Base-by-base conservation (phyloP, 2,113 vertebrate genomes). In the Anolis carolinensis region DNA sequence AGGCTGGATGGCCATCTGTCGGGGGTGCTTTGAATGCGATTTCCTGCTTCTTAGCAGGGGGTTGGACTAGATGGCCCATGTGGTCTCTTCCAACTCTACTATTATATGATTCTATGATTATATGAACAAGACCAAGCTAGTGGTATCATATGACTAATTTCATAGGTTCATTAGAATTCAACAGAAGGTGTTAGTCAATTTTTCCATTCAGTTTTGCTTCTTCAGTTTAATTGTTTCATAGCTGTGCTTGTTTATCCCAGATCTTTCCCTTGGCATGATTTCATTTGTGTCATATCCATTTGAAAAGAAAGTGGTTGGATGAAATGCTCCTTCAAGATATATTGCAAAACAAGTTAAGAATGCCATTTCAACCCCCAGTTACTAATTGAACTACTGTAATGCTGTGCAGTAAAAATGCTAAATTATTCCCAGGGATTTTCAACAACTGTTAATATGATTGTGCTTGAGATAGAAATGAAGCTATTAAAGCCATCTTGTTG, bases 371-470 rank as follows among this genome's bases (percentile, higher is more conserved):
- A 77, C 84, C 55, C 84, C 81, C 86, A 84, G 81, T 70, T 86
- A 87, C 85, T 93, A 83, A 89, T 81, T 68, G 81, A n/a, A 71
- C 55, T 25, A 71, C 63, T 30, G 52, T 71, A 81, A 81, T 59
- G 87, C 88, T 71, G 21, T 84, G 84, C 83, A 82, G 87, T 86
- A 34, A 84, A 83, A 72, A 85, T 80, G 23, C 39, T 86, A 87
- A 92, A 80, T 86, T 88, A n/a, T 84, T 72, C 80, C 36, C 72
- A 86, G 91, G 90, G 86, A 25, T 74, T 83, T 81, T 81, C 65
- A 84, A 55, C 14, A 87, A 34, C 44, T 65, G 68, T 78, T 85
- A 88, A 83, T 85, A 70, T 76, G 87, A 76, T 77, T 86, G 67
- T 89, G 74, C 36, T 77, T 52, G 84, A 87, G 72, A 81, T 88